A percentile compares a stretch with the other conserved stretches of the same genome.
These are phyloP conservation scores for Rhadinocentrus ornatus DNA, from an alignment of 2,797 vertebrate genomes.

Conservation along the genomic window DNA sequence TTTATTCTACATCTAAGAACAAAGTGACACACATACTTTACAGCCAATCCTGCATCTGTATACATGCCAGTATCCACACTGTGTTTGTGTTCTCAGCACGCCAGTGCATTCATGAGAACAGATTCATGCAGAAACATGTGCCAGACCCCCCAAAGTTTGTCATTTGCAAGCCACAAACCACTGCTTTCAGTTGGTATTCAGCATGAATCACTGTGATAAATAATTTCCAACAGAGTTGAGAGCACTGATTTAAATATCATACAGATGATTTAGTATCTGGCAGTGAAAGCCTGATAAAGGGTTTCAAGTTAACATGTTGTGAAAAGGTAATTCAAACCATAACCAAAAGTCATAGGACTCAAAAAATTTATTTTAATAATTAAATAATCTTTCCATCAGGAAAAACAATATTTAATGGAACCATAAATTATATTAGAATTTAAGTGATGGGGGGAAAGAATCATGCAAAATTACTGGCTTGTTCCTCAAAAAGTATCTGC, in stretches of 20 bases:
- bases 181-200: not conserved
- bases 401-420: not conserved
- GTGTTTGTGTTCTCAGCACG: too few species aligned
- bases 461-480: rapidly evolving
- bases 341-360: not conserved
- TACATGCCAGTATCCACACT: too few species aligned
- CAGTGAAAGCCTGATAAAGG: not conserved
- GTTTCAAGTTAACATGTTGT: not conserved
- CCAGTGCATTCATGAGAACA: too few species aligned
- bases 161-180: not conserved
- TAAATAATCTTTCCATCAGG: too few species aligned
- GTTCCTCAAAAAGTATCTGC: not conserved
- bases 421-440: not conserved
- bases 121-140: too few species aligned
- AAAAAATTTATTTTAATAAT: not conserved
- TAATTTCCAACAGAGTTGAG: not conserved
- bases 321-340: not conserved
- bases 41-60: too few species aligned
- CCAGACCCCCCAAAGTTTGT: too few species aligned
- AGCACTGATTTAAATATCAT: not conserved
- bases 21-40: too few species aligned
- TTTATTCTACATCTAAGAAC: too few species aligned
- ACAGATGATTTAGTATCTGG: not conserved
- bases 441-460: not conserved
- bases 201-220: not conserved